Evolutionary conservation across 2,888 invertebrate genomes (phyloP), one percentile per base, ranked within the genome.

Genomic region (Orchesellides sinensis): DNA sequence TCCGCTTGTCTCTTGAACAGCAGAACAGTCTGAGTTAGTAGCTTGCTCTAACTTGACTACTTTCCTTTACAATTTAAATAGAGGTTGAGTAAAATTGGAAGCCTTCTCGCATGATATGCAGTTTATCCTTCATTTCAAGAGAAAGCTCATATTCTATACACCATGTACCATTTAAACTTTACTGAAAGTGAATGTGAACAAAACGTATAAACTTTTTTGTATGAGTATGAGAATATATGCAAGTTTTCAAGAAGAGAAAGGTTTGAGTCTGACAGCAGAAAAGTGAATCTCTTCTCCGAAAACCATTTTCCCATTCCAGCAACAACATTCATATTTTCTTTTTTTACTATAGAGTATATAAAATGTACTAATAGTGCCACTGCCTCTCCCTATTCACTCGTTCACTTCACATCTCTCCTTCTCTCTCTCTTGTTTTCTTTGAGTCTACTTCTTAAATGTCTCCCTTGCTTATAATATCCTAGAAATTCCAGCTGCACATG

Each of bases 241-340:
- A 68, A 40, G 25, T 40, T 29, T 66, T 52, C 32, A n/a, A 70
- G 52, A 40, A 49, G 54, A 72, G 27, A 79, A 73, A 80, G 73
- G 79, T 72, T 77, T 73, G 80, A 70, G 63, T 63, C 66, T 80
- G 80, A 80, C 80, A 80, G 80, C 66, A 80, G 80, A 72, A 80
- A 80, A 80, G 80, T 80, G 80, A 80, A 80, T 80, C 73, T 80
- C 80, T 66, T 80, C 73, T 80, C 72, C 59, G 73, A 73, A 80
- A 80, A 65, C 72, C 80, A 73, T 80, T 80, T 73, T 73, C 80
- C 66, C 63, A 73, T 80, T 73, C 54, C 59, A 54, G 21, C 69
- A 80, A 73, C 80, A 80, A 59, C 72, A 73, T 66, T 66, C 73
- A 47, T 73, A 66, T 80, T 80, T 78, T 69, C 78, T 69, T 78